Conservation (phyloP, 2,113 vertebrate species). For the Symphodus melops region DNA sequence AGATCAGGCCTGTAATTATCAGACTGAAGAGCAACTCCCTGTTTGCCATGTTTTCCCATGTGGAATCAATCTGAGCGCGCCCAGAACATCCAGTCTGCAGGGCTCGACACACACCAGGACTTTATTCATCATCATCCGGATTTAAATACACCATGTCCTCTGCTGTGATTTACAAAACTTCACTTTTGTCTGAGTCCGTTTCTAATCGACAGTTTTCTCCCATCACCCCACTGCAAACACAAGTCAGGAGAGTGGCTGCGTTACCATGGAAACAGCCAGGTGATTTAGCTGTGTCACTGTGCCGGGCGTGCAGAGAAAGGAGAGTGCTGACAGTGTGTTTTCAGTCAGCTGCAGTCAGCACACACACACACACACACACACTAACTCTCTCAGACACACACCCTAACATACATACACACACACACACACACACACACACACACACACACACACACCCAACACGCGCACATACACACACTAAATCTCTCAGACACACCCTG, state of each 20-base stretch:
- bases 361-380: constrained; percentile 7
- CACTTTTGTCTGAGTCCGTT: background rate
- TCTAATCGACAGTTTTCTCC: background rate
- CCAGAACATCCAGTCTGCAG: background rate
- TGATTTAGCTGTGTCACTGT: constrained; percentile 56
- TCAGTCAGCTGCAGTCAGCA: constrained; percentile 46
- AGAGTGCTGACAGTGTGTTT: constrained; percentile 37
- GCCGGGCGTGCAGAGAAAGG: constrained; percentile 18
- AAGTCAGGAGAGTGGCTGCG: background rate
- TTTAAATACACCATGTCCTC: too few relatives aligned
- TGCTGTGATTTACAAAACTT: background rate
- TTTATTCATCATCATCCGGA: background rate
- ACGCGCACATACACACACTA: too few relatives aligned
- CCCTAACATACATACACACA: constrained; percentile 18
- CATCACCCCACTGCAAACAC: background rate
- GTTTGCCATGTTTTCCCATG: constrained; percentile 7
- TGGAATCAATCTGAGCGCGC: constrained; percentile 1
- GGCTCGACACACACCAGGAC: background rate
- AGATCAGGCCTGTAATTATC: constrained; percentile 26
- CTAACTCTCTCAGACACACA: too few relatives aligned
- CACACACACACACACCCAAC: too few relatives aligned
- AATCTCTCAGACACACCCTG: too few relatives aligned
- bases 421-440: too few relatives aligned
- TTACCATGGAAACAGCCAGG: constrained; percentile 34
- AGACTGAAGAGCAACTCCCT: constrained; percentile 17